These are phyloP conservation scores for Calosoma granatense DNA, from an alignment of 1,140 invertebrate genomes.

Conservation along the genomic window DNA sequence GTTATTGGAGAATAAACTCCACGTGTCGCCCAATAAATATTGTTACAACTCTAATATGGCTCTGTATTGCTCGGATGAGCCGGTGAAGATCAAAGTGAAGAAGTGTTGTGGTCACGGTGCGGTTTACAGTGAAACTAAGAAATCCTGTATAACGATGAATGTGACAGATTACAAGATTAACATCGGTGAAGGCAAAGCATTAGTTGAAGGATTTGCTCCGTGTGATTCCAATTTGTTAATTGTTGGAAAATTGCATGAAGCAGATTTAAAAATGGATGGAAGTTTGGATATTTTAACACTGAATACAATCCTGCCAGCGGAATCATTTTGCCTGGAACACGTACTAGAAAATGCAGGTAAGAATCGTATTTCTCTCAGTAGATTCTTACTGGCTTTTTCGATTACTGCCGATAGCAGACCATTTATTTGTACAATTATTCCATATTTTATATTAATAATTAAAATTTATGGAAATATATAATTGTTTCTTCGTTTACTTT, in stretches of 20 bases:
- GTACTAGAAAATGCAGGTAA: slow-evolving; percentile 39
- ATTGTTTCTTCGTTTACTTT: too few relatives aligned
- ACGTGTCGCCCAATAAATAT: background rate
- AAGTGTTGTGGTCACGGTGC: slow-evolving; percentile 49
- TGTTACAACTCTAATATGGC: background rate
- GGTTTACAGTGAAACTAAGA: slow-evolving; percentile 43
- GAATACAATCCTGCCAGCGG: slow-evolving; percentile 34
- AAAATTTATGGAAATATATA: too few relatives aligned
- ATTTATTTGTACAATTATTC: too few relatives aligned
- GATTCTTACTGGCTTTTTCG: too few relatives aligned
- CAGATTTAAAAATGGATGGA: slow-evolving; percentile 38
- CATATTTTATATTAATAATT: too few relatives aligned
- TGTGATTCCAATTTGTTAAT: slow-evolving; percentile 33
- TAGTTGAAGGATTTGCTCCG: slow-evolving; percentile 40
- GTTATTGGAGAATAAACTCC: background rate
- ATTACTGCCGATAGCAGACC: too few relatives aligned
- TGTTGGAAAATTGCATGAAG: slow-evolving; percentile 34
- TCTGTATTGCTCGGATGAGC: background rate
- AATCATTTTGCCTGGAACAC: slow-evolving; percentile 52
- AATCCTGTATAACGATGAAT: slow-evolving; percentile 34
- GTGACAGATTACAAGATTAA: slow-evolving; percentile 20
- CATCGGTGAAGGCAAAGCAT: slow-evolving; percentile 30
- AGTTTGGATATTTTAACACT: slow-evolving; percentile 30
- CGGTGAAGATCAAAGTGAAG: slow-evolving; percentile 29
- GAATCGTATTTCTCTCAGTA: too few relatives aligned